Evolutionary conservation across 2,888 invertebrate species (phyloP), one percentile per base, ranked within the genome.

Genomic region (Drosophila picticornis): DNA sequence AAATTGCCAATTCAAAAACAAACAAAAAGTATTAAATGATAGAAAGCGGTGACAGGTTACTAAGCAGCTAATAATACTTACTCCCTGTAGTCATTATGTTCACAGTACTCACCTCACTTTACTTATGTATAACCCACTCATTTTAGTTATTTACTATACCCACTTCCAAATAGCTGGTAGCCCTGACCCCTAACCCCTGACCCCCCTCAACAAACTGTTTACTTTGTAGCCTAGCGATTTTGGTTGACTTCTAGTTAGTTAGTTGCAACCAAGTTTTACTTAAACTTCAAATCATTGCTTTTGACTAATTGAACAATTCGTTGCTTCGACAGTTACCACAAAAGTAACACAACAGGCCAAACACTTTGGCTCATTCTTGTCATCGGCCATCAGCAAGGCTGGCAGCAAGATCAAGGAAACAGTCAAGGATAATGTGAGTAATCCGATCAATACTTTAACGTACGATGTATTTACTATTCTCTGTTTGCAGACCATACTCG

Each of bases 351-450:
- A 97, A 60, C 97, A 97, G 59, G 98, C 98, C 83, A 98, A 98
- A 94, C 97, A 96, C 62, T 96, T 98, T 91, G 98, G 98, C 82
- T 98, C 96, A 93, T 98, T 98, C 94, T 95, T 99, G 84, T 98
- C 97, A 94, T 97, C 98, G 77, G 98, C 98, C 82, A 98, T 98
- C 85, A 98, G 98, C 94, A 98, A 98, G 94, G 99, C 99, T 69
- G 98, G 98, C 43, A 97, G 97, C 91, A 98, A 98, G 94, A 97
- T 99, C 92, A 98, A 99, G 95, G 97, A 98, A 94, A 97, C 97
- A 87, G 98, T 99, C 83, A 98, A 98, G 94, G 98, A 98, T 94
- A 98, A 98, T 94, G 98, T 98, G 94, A 96, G 97, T 95, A 32
- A 36, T 16, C 27, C 13, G 27, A n/a, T 2, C 11, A 29, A 25